Conservation (phyloP, 2,113 vertebrate species). For the Notarius lentiginosus region DNA sequence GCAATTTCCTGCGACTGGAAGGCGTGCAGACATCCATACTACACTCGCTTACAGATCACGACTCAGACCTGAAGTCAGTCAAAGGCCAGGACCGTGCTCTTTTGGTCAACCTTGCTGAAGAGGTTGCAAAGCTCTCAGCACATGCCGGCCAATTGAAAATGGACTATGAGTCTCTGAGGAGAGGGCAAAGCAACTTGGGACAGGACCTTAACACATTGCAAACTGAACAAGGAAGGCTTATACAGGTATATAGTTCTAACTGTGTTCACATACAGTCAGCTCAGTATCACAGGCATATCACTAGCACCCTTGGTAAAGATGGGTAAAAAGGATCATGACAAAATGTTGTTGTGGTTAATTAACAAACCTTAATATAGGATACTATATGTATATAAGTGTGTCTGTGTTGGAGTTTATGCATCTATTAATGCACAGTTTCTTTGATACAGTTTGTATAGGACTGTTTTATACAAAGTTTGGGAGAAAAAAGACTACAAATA, state of each 20-base stretch:
- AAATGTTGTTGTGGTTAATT: neutral
- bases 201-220: conserved; percentile 89
- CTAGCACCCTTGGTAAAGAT: neutral
- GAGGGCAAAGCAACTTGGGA: conserved; percentile 83
- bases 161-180: conserved; percentile 83
- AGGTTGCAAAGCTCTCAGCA: conserved; percentile 87
- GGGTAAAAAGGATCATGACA: neutral
- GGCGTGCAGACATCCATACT: conserved; percentile 87
- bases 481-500: neutral
- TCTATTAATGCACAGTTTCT: conserved; percentile 2
- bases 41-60: conserved; percentile 79
- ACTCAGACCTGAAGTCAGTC: conserved; percentile 77
- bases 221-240: conserved; percentile 87
- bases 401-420: neutral
- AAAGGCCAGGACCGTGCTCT: conserved; percentile 84
- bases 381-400: conserved; percentile 33
- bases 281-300: neutral
- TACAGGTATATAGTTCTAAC: conserved; percentile 78
- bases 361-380: neutral
- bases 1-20: conserved; percentile 84
- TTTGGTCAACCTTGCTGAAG: conserved; percentile 83
- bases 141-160: conserved; percentile 81
- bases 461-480: neutral
- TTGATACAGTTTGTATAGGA: conserved; percentile 12
- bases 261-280: neutral